These are phyloP conservation scores for Dryadula phaetusa DNA, from an alignment of 2,888 invertebrate species.

Conservation along the genomic window DNA sequence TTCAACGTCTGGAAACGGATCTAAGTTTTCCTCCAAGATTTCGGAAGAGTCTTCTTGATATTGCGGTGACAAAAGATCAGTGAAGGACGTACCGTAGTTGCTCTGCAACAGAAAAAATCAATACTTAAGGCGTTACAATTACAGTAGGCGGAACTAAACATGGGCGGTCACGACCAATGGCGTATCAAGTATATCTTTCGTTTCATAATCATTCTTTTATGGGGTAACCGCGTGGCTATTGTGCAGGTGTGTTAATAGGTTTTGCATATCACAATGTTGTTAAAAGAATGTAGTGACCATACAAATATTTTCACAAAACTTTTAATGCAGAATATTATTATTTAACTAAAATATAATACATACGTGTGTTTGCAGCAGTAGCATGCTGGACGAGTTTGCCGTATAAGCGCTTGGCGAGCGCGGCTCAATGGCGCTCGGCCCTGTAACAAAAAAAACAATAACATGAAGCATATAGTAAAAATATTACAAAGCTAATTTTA, in stretches of 20 bases:
- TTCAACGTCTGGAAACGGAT: constrained; percentile 89
- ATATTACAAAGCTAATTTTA: constrained; percentile 35
- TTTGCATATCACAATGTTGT: neutral
- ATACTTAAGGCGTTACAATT: constrained; percentile 61
- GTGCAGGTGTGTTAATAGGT: constrained; percentile 63
- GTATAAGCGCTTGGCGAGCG: constrained; percentile 84
- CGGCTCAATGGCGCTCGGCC: constrained; percentile 83
- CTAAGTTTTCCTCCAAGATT: constrained; percentile 88
- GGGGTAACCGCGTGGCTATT: constrained; percentile 51
- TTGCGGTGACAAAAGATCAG: constrained; percentile 90
- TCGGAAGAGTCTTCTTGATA: constrained; percentile 89
- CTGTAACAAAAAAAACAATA: constrained; percentile 64
- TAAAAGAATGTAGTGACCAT: neutral
- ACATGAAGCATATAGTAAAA: constrained; percentile 53
- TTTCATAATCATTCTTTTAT: constrained; percentile 48
- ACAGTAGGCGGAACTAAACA: constrained; percentile 70
- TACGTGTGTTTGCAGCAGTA: constrained; percentile 96
- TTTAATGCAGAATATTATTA: neutral
- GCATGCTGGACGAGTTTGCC: constrained; percentile 92
- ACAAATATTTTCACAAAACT: neutral
- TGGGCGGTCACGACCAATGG: constrained; percentile 73
- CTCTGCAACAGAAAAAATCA: constrained; percentile 84
- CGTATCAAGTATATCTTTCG: constrained; percentile 55
- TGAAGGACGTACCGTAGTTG: constrained; percentile 91
- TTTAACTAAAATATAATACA: constrained; percentile 56